phyloP scores from a whole-genome alignment of 2,797 vertebrate genomes.

The Zenarchopterus dispar region DNA sequence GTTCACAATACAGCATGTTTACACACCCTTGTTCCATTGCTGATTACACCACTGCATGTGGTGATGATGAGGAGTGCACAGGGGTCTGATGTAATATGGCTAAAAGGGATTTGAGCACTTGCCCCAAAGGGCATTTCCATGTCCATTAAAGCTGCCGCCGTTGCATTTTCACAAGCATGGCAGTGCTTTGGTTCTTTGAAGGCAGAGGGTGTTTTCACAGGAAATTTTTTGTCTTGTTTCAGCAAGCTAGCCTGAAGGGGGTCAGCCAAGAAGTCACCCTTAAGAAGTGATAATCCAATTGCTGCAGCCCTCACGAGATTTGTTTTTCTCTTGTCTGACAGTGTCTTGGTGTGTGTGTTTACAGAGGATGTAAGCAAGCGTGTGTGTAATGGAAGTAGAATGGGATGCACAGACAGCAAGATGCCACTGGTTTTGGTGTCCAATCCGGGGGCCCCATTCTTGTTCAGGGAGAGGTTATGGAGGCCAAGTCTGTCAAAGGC shows the following conservation, averaged over 20 bases:
- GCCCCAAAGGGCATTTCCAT: conserved; percentile 69
- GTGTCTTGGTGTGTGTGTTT: conserved; percentile 65
- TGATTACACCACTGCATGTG: conserved; percentile 65
- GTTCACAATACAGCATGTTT: conserved; percentile 64
- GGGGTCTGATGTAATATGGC: conserved; percentile 81
- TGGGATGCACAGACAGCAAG: conserved; percentile 61
- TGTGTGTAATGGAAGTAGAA: conserved; percentile 52
- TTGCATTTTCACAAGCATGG: conserved; percentile 73
- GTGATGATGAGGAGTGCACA: conserved; percentile 68
- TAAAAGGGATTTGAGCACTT: conserved; percentile 82
- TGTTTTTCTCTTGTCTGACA: conserved; percentile 72
- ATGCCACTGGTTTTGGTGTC: conserved; percentile 67
- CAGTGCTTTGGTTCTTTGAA: conserved; percentile 71
- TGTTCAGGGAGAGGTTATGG: conserved; percentile 76
- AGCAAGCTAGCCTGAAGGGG: conserved; percentile 77
- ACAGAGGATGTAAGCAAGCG: conserved; percentile 63
- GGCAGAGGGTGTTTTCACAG: conserved; percentile 69
- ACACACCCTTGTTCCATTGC: conserved; percentile 63
- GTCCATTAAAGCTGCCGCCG: conserved; percentile 74
- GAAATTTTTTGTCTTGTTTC: conserved; percentile 82
- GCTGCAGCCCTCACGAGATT: conserved; percentile 78
- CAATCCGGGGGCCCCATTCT: conserved; percentile 60
- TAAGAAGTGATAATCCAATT: conserved; percentile 88
- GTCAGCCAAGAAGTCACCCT: conserved; percentile 84
- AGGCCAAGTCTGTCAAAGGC: conserved; percentile 80